Percentiles rank a stretch among this genome's conserved stretches.
Conservation (phyloP, 2,888 invertebrate species). For the Agriotes lineatus region DNA sequence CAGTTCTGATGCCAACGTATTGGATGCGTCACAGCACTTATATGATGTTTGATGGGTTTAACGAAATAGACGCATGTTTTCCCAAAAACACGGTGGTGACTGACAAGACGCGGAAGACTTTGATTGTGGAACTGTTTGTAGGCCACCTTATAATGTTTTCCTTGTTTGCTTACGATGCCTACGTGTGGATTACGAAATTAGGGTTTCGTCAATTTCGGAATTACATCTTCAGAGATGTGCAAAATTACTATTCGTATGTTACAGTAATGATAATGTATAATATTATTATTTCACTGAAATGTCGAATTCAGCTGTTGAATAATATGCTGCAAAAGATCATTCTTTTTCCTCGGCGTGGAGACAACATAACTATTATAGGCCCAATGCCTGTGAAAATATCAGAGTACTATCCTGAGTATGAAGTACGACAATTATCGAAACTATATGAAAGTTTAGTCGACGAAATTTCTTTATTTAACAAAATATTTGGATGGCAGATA, state of each 20-base stretch:
- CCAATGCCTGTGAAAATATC: neutral
- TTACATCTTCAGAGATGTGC: neutral
- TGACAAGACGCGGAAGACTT: neutral
- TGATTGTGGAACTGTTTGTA: neutral
- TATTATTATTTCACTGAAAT: neutral
- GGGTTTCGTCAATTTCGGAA: neutral
- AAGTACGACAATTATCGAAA: neutral
- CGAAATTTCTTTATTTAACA: neutral
- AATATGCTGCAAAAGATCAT: neutral
- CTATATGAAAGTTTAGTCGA: neutral
- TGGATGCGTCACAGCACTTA: neutral
- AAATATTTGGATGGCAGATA: conserved; percentile 17
- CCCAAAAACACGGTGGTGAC: too few relatives aligned
- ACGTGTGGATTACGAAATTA: neutral
- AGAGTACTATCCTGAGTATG: neutral
- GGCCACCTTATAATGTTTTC: neutral
- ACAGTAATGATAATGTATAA: neutral
- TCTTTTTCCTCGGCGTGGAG: neutral
- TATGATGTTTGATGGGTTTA: too few relatives aligned
- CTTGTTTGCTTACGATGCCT: neutral
- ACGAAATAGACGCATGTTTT: too few relatives aligned
- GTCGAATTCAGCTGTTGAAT: neutral
- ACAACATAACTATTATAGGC: neutral
- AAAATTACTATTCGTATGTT: conserved; percentile 5
- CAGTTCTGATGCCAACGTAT: neutral